These are phyloP conservation scores for Cyprinodon tularosa DNA, from an alignment of 2,113 vertebrate species.

Conservation along the genomic window DNA sequence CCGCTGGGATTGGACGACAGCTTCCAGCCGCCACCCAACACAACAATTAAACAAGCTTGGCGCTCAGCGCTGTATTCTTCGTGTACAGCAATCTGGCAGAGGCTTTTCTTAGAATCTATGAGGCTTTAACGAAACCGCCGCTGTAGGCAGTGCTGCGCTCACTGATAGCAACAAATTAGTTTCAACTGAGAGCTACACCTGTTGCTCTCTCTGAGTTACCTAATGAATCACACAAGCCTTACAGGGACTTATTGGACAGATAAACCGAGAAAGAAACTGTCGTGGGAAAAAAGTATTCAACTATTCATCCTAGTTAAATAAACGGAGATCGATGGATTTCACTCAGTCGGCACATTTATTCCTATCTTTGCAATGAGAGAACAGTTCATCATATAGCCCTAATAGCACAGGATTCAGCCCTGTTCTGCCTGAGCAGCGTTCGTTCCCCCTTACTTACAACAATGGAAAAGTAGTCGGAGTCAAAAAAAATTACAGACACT, in stretches of 20 bases:
- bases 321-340: no score
- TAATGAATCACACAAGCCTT: conserved; percentile 26
- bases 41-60: conserved; percentile 69
- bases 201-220: conserved; percentile 45
- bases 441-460: no score
- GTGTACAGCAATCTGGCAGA: conserved; percentile 46
- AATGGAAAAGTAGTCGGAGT: no score
- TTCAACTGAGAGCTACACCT: conserved; percentile 60
- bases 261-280: background rate
- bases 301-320: no score
- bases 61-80: conserved; percentile 25
- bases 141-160: conserved; percentile 49
- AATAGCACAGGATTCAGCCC: no score
- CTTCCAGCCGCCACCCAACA: conserved; percentile 54
- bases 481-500: no score
- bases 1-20: conserved; percentile 62
- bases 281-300: no score
- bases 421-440: no score
- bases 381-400: no score
- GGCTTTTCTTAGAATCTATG: conserved; percentile 52
- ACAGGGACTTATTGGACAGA: background rate
- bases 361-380: no score
- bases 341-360: no score
- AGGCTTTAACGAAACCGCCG: conserved; percentile 41
- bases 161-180: conserved; percentile 64